A percentile compares a stretch with the other conserved stretches of the same genome.
Evolutionary conservation across 2,797 vertebrate species (phyloP).

Genomic region (Eidolon dupreanum): DNA sequence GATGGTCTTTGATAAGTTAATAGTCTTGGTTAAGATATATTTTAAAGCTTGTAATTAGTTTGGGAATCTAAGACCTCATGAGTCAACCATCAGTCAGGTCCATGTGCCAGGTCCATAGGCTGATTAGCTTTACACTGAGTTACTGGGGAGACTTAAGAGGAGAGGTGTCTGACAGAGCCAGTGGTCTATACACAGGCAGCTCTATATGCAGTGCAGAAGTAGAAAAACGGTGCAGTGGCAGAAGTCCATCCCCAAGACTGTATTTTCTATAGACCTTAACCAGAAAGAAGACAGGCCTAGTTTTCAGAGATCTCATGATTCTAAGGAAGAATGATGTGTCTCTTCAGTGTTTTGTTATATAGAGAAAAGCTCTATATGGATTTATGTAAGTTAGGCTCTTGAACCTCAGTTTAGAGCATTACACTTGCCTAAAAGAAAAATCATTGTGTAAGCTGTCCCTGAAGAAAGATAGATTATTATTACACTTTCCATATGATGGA

Average conservation of each 20-base stretch:
- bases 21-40: not conserved
- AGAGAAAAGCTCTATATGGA: not conserved
- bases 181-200: not conserved
- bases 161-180: not conserved
- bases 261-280: not conserved
- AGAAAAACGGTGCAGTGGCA: not conserved
- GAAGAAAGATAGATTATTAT: constrained; percentile 33
- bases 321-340: not conserved
- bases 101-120: no score
- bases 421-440: not conserved
- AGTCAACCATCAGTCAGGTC: not conserved
- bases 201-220: not conserved
- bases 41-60: not conserved
- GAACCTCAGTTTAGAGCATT: not conserved
- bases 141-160: not conserved
- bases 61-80: not conserved
- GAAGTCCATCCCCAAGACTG: not conserved
- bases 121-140: not conserved
- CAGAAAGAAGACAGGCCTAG: not conserved
- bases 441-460: not conserved
- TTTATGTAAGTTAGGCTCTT: not conserved
- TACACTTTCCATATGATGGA: not conserved
- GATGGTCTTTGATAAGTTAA: not conserved
- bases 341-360: not conserved
- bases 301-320: not conserved